These are phyloP conservation scores for Suillia variegata DNA, from an alignment of 2,888 invertebrate species.

Conservation along the genomic window DNA sequence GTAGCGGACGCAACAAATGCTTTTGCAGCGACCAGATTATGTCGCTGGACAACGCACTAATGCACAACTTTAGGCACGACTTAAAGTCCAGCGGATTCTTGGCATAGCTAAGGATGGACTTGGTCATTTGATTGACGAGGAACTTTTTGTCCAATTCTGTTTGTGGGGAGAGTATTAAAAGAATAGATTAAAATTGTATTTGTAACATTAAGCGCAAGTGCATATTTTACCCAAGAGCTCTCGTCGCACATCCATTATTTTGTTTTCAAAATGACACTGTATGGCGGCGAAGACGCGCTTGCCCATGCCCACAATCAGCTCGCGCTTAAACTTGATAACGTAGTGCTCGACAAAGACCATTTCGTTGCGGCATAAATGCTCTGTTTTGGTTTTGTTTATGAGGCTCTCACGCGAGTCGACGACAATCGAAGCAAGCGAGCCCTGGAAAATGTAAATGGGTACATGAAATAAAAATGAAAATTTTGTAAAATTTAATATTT, in stretches of 20 bases:
- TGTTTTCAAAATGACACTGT: conserved; percentile 49
- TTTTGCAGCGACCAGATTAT: conserved; percentile 53
- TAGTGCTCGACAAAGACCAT: conserved; percentile 57
- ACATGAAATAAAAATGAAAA: neutral
- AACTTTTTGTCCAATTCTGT: conserved; percentile 50
- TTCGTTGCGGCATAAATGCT: conserved; percentile 42
- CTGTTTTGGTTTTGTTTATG: conserved; percentile 34
- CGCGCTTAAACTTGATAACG: conserved; percentile 54
- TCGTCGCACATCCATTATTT: conserved; percentile 47
- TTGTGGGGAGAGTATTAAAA: neutral
- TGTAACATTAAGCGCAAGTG: neutral
- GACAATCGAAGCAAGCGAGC: conserved; percentile 52
- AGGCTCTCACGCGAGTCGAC: conserved; percentile 44
- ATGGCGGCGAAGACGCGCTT: conserved; percentile 54
- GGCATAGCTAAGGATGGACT: conserved; percentile 51
- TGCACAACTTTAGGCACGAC: conserved; percentile 45
- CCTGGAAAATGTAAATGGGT: conserved; percentile 33
- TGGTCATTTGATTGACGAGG: conserved; percentile 46
- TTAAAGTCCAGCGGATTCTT: conserved; percentile 51
- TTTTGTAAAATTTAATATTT: neutral
- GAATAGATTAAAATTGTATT: neutral
- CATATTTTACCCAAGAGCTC: conserved; percentile 47
- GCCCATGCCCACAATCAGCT: conserved; percentile 51
- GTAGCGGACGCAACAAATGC: conserved; percentile 41
- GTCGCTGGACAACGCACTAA: conserved; percentile 50